phyloP scores from a whole-genome alignment of 1,140 invertebrate species.

The Andrena cerasifolii region DNA sequence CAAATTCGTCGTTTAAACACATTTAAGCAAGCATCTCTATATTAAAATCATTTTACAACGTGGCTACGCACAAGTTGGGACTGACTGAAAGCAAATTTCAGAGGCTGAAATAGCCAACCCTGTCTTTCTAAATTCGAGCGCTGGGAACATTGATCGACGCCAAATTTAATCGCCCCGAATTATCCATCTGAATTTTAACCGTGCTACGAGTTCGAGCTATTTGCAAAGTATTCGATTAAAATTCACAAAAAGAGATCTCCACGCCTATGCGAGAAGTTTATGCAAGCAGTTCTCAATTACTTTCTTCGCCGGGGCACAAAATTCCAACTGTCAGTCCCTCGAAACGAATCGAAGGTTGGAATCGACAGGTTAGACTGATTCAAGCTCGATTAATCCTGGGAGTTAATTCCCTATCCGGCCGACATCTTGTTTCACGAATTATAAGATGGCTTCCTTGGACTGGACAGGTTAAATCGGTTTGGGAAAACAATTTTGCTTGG shows the following conservation, averaged over 20 bases:
- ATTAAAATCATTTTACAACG: neutral
- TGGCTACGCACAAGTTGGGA: neutral
- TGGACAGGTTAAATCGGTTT: too few relatives aligned
- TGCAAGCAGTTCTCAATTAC: neutral
- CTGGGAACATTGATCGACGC: neutral
- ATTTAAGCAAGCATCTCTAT: too few relatives aligned
- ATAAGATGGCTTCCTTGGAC: neutral
- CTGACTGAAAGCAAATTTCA: too few relatives aligned
- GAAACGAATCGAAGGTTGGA: neutral
- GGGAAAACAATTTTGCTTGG: too few relatives aligned
- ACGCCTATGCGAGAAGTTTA: neutral
- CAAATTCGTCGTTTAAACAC: too few relatives aligned
- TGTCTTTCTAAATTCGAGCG: neutral
- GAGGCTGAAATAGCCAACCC: too few relatives aligned
- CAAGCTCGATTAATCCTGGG: neutral
- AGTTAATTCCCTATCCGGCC: neutral
- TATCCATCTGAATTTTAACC: neutral
- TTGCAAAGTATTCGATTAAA: neutral
- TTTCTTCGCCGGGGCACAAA: neutral
- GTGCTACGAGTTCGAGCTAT: too few relatives aligned
- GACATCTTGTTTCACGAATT: neutral
- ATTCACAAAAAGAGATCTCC: neutral
- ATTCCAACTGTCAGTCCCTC: neutral
- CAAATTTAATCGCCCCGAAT: slow-evolving; percentile 2
- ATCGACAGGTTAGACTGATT: slow-evolving; percentile 5